Base-by-base conservation (phyloP, 1,140 invertebrate genomes). In the Drosophila mojavensis region DNA sequence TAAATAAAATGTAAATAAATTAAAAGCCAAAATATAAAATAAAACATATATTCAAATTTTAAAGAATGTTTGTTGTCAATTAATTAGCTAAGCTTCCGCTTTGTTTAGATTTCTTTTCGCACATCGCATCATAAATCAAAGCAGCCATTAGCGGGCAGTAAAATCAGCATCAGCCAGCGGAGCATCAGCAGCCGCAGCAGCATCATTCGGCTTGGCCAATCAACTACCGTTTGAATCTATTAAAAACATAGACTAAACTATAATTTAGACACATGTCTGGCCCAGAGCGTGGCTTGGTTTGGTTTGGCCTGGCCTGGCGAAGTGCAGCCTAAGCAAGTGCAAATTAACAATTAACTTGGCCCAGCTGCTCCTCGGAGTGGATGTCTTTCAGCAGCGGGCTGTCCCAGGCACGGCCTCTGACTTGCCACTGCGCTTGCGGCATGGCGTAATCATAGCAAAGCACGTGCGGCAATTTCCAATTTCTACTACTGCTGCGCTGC, bases 391-490 rank as follows among this genome's bases (percentile, higher is more conserved):
- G 20, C 61, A 15, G 26, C n/a, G 33, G 36, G 4, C 28, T 59
- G 33, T 33, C 6, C 13, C 24, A 5, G 41, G 39, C 39, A 20
- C 43, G 48, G 36, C 36, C 65, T 9, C 51, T 43, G 47, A 50
- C 26, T 33, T 51, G 17, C 39, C 20, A 4, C 28, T 30, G 28
- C 4, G 24, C 17, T 5, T 36, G n/a, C 24, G 48, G 33, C 55
- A 68, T 78, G 84, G 65, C 78, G 58, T 89, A 89, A 84, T 84
- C 84, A 78, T 89, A 89, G 84, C n/a, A 84, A 81, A 89, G 85
- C 84, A 89, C 84, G 84, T 89, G 84, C 78, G 75, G 85, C 78
- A 79, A 89, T 89, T 89, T 75, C 80, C 78, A 78, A 88, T 89
- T 90, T 83, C 48, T 64, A 45, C 58, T n/a, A 13, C 41, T 59